Evolutionary conservation across 2,113 vertebrate genomes (phyloP).

Genomic region (Actinemys pallida): DNA sequence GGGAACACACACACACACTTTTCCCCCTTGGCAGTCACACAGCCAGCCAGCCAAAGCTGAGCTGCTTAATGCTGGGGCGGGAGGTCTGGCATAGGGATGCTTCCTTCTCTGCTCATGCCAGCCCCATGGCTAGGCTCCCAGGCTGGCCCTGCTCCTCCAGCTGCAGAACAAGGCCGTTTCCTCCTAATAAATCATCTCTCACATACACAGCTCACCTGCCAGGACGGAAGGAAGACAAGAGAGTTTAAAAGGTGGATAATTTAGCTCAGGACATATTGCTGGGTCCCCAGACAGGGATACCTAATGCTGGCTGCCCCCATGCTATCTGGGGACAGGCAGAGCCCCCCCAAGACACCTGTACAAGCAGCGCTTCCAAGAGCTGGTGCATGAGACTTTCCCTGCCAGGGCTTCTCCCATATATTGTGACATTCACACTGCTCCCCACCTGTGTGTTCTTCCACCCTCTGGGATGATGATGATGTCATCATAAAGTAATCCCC

Average conservation of each 20-base stretch:
- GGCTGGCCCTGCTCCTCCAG: fast-evolving
- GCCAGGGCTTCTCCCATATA: not conserved
- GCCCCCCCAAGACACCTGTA: no score
- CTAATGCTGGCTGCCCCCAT: not conserved
- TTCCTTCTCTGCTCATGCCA: not conserved
- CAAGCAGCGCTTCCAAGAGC: not conserved
- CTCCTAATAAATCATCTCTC: not conserved
- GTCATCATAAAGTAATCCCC: not conserved
- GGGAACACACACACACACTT: no score
- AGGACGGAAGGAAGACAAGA: not conserved
- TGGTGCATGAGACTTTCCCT: not conserved
- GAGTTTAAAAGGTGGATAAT: not conserved
- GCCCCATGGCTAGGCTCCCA: fast-evolving
- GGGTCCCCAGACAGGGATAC: not conserved
- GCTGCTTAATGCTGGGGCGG: not conserved
- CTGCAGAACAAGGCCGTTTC: not conserved
- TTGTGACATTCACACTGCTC: not conserved
- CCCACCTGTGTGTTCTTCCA: not conserved
- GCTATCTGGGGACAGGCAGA: not conserved
- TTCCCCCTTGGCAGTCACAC: no score
- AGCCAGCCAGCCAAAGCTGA: not conserved
- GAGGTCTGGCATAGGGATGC: not conserved
- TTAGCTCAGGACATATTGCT: not conserved
- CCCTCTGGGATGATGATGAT: not conserved
- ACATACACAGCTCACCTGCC: not conserved